phyloP scores from a whole-genome alignment of 2,113 vertebrate species.

The Cheirogaleus medius region DNA sequence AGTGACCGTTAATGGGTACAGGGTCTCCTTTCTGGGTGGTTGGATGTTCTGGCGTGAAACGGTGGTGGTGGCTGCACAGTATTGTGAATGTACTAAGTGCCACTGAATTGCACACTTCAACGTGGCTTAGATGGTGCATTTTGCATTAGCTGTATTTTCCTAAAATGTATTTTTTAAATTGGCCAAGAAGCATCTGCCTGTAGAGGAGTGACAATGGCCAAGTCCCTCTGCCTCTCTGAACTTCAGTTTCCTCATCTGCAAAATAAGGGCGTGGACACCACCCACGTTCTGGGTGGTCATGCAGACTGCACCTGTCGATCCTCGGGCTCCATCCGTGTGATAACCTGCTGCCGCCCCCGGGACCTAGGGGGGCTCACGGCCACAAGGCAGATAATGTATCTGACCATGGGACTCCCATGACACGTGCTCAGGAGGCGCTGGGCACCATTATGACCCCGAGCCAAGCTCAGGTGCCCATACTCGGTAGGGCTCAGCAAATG shows the following conservation, averaged over 20 bases:
- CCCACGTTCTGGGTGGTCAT: rapidly evolving
- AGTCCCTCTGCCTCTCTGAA: not conserved
- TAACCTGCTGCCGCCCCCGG: rapidly evolving
- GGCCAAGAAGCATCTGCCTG: not conserved
- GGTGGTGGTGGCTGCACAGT: rapidly evolving
- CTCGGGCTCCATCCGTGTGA: rapidly evolving
- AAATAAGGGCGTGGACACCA: rapidly evolving
- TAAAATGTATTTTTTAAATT: not conserved
- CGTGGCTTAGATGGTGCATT: not conserved
- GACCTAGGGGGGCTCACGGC: not conserved
- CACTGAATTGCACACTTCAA: rapidly evolving
- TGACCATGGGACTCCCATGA: rapidly evolving
- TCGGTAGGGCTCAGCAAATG: rapidly evolving
- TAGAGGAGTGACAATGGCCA: rapidly evolving
- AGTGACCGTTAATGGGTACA: rapidly evolving
- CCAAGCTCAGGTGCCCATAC: rapidly evolving
- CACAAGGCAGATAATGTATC: not conserved
- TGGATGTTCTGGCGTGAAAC: not conserved
- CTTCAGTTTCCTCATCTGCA: not conserved
- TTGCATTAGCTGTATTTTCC: not conserved
- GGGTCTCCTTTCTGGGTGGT: not conserved
- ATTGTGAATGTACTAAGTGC: rapidly evolving
- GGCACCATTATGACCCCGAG: not conserved
- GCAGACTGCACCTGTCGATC: rapidly evolving
- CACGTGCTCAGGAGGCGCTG: rapidly evolving